Base-by-base conservation (phyloP, 2,113 vertebrate genomes). In the Coturnix japonica region DNA sequence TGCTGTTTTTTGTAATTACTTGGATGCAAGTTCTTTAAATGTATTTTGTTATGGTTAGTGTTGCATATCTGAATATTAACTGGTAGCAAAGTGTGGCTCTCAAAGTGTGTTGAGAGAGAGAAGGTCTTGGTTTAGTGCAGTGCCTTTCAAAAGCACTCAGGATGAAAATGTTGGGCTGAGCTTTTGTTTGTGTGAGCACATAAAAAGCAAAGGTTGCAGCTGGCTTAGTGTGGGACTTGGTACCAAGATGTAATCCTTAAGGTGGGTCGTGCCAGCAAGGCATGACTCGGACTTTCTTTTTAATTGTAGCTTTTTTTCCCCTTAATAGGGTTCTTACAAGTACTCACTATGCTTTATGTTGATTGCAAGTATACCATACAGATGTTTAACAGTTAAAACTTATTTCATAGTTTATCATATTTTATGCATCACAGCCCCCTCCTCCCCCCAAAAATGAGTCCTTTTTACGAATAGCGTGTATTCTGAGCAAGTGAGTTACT, bases 211-310 rank as follows among this genome's bases (percentile, higher is more conserved):
- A 39, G 35, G 7, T n/a, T 20, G 17, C 79, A 22, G 22, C 79
- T 79, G 82, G n/a, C n/a, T 39, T 64, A 35, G 43, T 37, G 61
- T 67, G 44, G 81, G 88, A 70, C 8, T 61, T 8, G 3, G 4
- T 37, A 7, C 28, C 12, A 3, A 20, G 5, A 69, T 69, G 23
- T 67, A 79, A 13, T 12, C 15, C 43, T 61, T 3, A 1, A 8
- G 7, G 23, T 4, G 1, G 6, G 9, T 18, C 2, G 2, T 57
- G 15, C 39, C 66, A 6, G 41, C 1, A 4, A 39, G 59, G 12
- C 11, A 13, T 28, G 26, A 80, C 26, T n/a, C 5, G 37, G 23
- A 28, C 10, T 72, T 79, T 64, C 41, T 1, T 0, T 44, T 37
- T 39, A 25, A 35, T 57, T 49, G 43, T 21, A 59, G 37, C 3